Evolutionary conservation across 2,113 vertebrate genomes (phyloP).

Genomic region (Microtus richardsoni): DNA sequence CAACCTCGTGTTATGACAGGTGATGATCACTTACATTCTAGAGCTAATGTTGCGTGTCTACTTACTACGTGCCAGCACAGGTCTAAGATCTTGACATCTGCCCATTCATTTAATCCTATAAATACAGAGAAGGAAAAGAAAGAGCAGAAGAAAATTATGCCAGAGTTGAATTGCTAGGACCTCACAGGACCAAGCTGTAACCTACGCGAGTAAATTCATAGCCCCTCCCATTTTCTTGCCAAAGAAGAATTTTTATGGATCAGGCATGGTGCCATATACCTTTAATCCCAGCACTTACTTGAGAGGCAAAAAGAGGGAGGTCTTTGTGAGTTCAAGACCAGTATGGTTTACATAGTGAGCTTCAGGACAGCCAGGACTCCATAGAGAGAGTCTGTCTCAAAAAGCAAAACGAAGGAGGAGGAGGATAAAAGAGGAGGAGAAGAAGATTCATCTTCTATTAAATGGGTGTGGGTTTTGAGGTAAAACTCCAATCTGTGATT

Average conservation of each 20-base stretch:
- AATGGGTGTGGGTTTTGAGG: not conserved
- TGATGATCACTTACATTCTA: slow-evolving; percentile 11
- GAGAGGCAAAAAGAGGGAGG: not conserved
- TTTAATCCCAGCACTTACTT: not conserved
- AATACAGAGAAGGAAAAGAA: not conserved
- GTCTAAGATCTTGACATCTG: slow-evolving; percentile 6
- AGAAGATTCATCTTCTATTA: slow-evolving; percentile 14
- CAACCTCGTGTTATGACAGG: not conserved
- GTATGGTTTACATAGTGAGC: not conserved
- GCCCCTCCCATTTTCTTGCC: not conserved
- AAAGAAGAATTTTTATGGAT: not conserved
- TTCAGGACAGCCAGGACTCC: not conserved
- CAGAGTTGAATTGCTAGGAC: not conserved
- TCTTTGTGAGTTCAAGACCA: not conserved
- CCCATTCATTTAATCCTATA: slow-evolving; percentile 10
- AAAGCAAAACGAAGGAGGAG: not conserved
- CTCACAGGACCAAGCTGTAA: not conserved
- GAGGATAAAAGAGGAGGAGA: not conserved
- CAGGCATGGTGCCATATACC: not conserved
- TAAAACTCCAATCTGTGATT: not conserved
- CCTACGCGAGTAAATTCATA: not conserved
- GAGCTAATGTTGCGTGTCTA: slow-evolving; percentile 4
- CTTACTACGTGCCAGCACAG: not conserved
- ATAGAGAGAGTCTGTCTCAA: not conserved
- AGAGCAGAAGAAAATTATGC: not conserved